These are phyloP conservation scores for Lingula anatina DNA, from an alignment of 2,888 invertebrate species.

Conservation along the genomic window DNA sequence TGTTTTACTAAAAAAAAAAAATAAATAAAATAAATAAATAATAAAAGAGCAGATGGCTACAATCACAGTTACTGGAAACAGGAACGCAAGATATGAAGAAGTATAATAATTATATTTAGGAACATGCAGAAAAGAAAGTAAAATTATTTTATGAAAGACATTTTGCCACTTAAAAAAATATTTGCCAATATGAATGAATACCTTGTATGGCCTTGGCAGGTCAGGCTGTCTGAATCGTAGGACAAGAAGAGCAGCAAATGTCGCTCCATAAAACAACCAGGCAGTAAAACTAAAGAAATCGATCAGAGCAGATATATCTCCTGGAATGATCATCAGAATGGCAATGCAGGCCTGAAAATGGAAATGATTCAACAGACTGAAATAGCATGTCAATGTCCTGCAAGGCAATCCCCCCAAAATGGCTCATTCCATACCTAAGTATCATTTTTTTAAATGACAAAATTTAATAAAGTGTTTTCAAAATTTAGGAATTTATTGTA, in stretches of 20 bases:
- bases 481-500: too few relatives aligned
- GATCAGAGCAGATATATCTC: constrained; percentile 86
- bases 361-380: too few relatives aligned
- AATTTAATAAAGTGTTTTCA: too few relatives aligned
- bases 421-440: too few relatives aligned
- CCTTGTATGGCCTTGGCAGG: constrained; percentile 87
- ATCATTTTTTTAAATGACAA: too few relatives aligned
- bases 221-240: constrained; percentile 80
- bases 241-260: constrained; percentile 85
- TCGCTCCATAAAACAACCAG: constrained; percentile 93
- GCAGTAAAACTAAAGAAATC: constrained; percentile 97
- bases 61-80: too few relatives aligned
- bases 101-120: neutral
- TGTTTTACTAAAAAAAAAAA: too few relatives aligned
- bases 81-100: neutral
- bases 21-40: too few relatives aligned
- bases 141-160: neutral
- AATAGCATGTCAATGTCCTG: too few relatives aligned
- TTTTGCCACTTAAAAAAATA: neutral
- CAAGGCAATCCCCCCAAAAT: too few relatives aligned
- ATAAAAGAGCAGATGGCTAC: too few relatives aligned
- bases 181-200: constrained; percentile 33
- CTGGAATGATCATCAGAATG: constrained; percentile 60
- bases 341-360: constrained; percentile 11
- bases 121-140: neutral